phyloP scores from a whole-genome alignment of 2,888 invertebrate species.

The Stegophylla sp. region DNA sequence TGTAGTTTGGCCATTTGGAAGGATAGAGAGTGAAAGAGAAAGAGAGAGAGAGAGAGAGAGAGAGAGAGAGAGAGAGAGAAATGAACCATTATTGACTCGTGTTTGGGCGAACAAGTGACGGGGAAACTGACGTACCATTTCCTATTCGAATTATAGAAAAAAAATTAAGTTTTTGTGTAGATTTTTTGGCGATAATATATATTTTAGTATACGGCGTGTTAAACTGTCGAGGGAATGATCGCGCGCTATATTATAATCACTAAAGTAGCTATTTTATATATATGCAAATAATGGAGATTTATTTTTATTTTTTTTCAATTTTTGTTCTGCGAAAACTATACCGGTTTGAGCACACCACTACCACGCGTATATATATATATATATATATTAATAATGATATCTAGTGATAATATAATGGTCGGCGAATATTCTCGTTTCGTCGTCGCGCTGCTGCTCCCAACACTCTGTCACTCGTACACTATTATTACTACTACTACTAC shows the following conservation, averaged over 20 bases:
- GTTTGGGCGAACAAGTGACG: constrained; percentile 19
- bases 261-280: too few species aligned
- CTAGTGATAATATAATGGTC: not conserved
- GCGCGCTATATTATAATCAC: not conserved
- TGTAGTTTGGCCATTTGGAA: not conserved
- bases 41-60: too few species aligned
- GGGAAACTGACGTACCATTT: constrained; percentile 12
- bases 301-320: not conserved
- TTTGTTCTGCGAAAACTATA: not conserved
- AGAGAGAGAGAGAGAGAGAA: not conserved
- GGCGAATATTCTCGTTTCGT: not conserved
- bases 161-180: too few species aligned
- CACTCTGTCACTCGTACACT: too few species aligned
- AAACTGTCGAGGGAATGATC: not conserved
- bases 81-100: constrained; percentile 12
- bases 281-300: not conserved
- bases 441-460: not conserved
- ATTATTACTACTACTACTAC: not conserved
- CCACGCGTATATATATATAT: not conserved
- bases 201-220: not conserved
- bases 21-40: not conserved
- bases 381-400: too few species aligned
- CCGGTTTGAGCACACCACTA: not conserved
- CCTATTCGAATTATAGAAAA: not conserved
- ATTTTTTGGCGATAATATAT: too few species aligned